Conservation (phyloP, 2,113 vertebrate genomes). For the Cyphomyrus discorhynchus region DNA sequence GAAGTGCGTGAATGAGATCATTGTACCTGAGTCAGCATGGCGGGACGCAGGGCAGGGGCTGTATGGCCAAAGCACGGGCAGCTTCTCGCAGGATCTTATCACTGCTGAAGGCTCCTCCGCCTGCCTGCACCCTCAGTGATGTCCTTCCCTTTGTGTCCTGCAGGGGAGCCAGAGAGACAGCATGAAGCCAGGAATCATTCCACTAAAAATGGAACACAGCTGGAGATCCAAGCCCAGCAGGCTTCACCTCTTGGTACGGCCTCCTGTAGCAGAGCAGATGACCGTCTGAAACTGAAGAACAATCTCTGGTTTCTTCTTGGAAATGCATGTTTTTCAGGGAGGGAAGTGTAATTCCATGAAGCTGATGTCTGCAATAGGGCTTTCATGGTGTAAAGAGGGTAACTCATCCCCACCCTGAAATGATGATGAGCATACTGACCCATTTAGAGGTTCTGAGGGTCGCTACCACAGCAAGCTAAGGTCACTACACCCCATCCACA, state of each 20-base stretch:
- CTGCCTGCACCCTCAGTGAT: slow-evolving; percentile 9
- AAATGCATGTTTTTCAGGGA: background rate
- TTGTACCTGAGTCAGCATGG: background rate
- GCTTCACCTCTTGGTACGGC: slow-evolving; percentile 74
- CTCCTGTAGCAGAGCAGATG: background rate
- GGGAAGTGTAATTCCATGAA: background rate
- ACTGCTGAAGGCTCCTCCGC: background rate
- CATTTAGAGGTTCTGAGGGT: background rate
- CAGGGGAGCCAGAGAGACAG: slow-evolving; percentile 96
- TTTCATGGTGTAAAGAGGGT: background rate
- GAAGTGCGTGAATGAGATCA: background rate
- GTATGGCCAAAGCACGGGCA: background rate
- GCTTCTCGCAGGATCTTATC: background rate
- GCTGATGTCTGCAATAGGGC: background rate
- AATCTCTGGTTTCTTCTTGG: background rate
- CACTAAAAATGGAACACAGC: slow-evolving; percentile 76
- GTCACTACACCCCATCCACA: background rate
- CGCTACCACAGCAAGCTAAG: background rate
- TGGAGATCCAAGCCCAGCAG: slow-evolving; percentile 76
- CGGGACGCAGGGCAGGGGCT: background rate
- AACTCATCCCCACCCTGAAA: background rate
- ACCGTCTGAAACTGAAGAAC: background rate
- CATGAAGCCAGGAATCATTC: slow-evolving; percentile 78
- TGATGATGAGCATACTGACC: background rate
- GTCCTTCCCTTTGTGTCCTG: slow-evolving; percentile 21